Evolutionary conservation across 2,888 invertebrate genomes (phyloP), one percentile per base, ranked within the genome.

Genomic region (Hybos culiciformis): DNA sequence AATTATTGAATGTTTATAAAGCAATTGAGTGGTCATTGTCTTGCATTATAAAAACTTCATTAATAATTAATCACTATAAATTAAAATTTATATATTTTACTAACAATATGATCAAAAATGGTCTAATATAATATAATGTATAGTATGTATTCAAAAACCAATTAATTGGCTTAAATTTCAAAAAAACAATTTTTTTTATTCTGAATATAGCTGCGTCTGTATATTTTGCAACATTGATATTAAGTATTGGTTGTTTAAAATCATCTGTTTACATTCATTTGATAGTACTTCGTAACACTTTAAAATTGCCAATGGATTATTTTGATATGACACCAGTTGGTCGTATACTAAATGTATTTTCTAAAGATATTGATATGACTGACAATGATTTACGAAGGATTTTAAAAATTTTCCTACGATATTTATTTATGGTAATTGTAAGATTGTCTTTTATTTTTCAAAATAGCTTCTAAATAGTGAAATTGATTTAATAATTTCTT

Each of bases 261-360:
- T 84, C 83, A 52, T 79, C 84, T 55, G 63, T 60, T 56, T 57
- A 66, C 41, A 67, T 80, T 58, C 80, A 80, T 68, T 60, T 63
- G 49, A 58, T 62, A 38, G 66, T 84, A 61, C 67, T 85, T 57
- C 55, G 59, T 43, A 73, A 73, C 57, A 72, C 83, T 50, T 60
- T 84, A 51, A 72, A 72, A 58, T 73, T 77, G 56, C 83, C 83
- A 43, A 73, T 83, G 69, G 72, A 76, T 58, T 77, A 83, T 70
- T 85, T 82, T 68, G 85, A 86, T 66, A 78, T 77, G 54, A 85
- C 84, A 43, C 85, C 85, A 37, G 54, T 75, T 50, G 85, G 85
- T 61, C 72, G 85, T 53, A 75, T 85, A 54, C 70, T 86, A 36
- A 77, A 77, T 65, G 71, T 78, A 49, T 78, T 78, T 60, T 70